Conservation (phyloP, 2,797 vertebrate genomes). For the Enteromius thamalakanensis region DNA sequence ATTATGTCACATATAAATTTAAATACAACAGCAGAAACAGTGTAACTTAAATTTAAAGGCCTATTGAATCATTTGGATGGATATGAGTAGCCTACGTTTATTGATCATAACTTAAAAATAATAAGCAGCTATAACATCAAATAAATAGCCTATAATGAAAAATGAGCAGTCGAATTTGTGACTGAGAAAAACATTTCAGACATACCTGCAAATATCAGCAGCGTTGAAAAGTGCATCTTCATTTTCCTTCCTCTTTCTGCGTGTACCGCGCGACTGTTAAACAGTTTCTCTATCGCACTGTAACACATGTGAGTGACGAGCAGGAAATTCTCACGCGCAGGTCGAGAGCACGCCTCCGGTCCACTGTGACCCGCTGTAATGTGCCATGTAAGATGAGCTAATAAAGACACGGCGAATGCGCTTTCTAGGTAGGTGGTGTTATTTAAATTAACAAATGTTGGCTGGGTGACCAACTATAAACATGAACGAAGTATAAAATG, state of each 20-base stretch:
- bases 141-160: neutral
- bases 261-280: neutral
- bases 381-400: neutral
- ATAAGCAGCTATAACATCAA: neutral
- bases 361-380: neutral
- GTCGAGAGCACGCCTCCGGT: constrained; percentile 3
- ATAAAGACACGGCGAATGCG: neutral
- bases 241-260: constrained; percentile 8
- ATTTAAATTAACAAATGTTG: neutral
- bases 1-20: no score
- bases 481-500: neutral
- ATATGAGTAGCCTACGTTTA: neutral
- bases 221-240: neutral
- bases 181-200: neutral
- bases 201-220: constrained; percentile 27
- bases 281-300: constrained; percentile 17
- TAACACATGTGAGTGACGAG: neutral
- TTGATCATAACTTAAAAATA: neutral
- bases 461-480: neutral
- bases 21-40: neutral
- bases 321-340: neutral
- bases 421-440: neutral
- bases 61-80: neutral
- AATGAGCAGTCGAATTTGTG: neutral
- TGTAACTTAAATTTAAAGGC: neutral